Evolutionary conservation across 1,140 invertebrate genomes (phyloP), one percentile per base, ranked within the genome.

Genomic region (Schmidtea mediterranea): DNA sequence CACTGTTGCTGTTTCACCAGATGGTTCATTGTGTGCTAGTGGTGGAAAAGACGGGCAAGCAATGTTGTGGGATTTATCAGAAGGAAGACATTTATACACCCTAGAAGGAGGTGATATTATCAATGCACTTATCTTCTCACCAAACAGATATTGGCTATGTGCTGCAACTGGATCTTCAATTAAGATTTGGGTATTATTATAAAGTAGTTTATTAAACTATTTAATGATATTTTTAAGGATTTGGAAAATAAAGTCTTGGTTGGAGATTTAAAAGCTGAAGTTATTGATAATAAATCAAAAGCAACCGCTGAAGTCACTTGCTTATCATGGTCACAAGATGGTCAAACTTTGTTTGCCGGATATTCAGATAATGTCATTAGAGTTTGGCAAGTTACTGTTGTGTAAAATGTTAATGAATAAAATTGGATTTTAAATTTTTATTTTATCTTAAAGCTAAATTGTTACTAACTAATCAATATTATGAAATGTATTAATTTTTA

Each of bases 161-260:
- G 92, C 89, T 59, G 92, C 92, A n/a, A 94, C 82, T 62, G 92
- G 92, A 57, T 82, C 89, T 49, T 81, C 78, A 55, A 94, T 98
- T 62, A 94, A 92, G 70, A 95, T 98, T 62, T 98, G 92, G 90
- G 78, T n/a, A n/a, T n/a, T n/a, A n/a, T n/a, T n/a, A n/a, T n/a
- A n/a, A n/a, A n/a, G n/a, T n/a, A n/a, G n/a, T n/a, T n/a, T n/a
- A 73, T 66, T 54, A 59, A 60, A 18, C 50, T 16, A 13, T 12
- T 38, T 50, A 10, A 22, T 49, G 90, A n/a, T n/a, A n/a, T n/a
- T n/a, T n/a, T n/a, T n/a, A n/a, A n/a, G n/a, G n/a, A 98, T 74
- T 73, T 98, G 61, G 90, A 97, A 72, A 86, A 82, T 68, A 98
- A 98, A 72, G 82, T 90, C 65, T 84, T 92, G 74, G 86, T 98